Base-by-base conservation (phyloP, 2,113 vertebrate species). In the Spheniscus mendiculus region DNA sequence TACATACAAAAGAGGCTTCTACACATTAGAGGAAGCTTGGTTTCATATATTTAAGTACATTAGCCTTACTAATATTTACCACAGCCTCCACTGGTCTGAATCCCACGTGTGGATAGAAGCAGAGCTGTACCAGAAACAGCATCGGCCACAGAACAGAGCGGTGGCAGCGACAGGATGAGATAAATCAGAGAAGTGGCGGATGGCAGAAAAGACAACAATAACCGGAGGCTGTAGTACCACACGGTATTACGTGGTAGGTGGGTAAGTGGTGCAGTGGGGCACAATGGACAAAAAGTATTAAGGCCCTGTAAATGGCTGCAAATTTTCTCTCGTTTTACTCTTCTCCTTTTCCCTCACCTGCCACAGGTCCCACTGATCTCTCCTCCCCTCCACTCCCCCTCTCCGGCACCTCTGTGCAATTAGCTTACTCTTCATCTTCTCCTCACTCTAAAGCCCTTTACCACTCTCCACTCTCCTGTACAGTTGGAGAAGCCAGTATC, bases 171-270 rank as follows among this genome's bases (percentile, higher is more conserved):
- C 50, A 50, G 40, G 86, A 27, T 32, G n/a, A 74, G 25, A 36
- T 21, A 49, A 65, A n/a, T 6, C 55, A 59, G 50, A 18, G 36
- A 32, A 50, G 11, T 10, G 50, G 42, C 0, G 0, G 18, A 22
- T 20, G 17, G 42, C 42, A 82, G 61, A 71, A 61, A 55, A 63
- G 16, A 11, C 11, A 61, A 21, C 1, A 6, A 15, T 4, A 56
- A 32, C 50, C 23, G 17, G n/a, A 83, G 40, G 15, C 66, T 74
- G 19, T 10, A 25, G 22, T 42, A 50, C 13, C 44, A 21, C 3
- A 1, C 0, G 0, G 19, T 20, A 21, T 32, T 62, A 73, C 0
- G 0, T 36, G 30, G 34, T 40, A 55, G 32, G 38, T 36, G 11
- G 36, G 36, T 32, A 80, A 11, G 1, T 12, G 30, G 8, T 50